phyloP scores from a whole-genome alignment of 2,797 vertebrate species.

The Bovichtus variegatus region DNA sequence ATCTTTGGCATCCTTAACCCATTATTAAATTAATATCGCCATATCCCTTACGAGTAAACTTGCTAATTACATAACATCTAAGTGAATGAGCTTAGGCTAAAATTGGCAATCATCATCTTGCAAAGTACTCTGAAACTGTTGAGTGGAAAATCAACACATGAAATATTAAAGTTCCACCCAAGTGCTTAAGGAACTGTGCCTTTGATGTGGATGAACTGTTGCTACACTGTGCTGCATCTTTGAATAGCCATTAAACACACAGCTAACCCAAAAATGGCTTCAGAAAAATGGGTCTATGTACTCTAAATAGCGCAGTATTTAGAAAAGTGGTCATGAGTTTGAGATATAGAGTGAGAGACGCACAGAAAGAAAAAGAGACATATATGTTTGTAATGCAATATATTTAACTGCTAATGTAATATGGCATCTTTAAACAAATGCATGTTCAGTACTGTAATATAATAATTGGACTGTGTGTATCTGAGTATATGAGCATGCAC shows the following conservation, averaged over 20 bases:
- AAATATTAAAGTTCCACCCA: conserved; percentile 71
- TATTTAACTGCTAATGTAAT: background rate
- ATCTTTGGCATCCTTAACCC: background rate
- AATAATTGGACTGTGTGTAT: conserved; percentile 19
- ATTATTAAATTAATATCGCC: conserved; percentile 29
- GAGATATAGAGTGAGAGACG: background rate
- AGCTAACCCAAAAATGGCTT: conserved; percentile 38
- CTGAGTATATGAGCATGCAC: conserved; percentile 23
- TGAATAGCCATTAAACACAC: conserved; percentile 50
- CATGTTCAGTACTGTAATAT: background rate
- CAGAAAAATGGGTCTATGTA: conserved; percentile 42
- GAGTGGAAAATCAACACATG: conserved; percentile 67
- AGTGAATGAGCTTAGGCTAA: conserved; percentile 39
- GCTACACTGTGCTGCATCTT: conserved; percentile 46
- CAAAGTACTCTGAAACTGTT: conserved; percentile 50
- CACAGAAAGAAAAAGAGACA: background rate
- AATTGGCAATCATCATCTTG: conserved; percentile 49
- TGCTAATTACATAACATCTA: conserved; percentile 48
- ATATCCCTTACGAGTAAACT: conserved; percentile 4
- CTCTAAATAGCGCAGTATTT: conserved; percentile 21
- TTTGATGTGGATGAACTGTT: conserved; percentile 64
- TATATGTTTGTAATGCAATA: background rate
- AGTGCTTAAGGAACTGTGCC: conserved; percentile 42
- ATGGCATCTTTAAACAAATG: background rate
- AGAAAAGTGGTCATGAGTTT: background rate